These are phyloP conservation scores for Melanchra persicariae DNA, from an alignment of 2,888 invertebrate genomes.

Conservation along the genomic window DNA sequence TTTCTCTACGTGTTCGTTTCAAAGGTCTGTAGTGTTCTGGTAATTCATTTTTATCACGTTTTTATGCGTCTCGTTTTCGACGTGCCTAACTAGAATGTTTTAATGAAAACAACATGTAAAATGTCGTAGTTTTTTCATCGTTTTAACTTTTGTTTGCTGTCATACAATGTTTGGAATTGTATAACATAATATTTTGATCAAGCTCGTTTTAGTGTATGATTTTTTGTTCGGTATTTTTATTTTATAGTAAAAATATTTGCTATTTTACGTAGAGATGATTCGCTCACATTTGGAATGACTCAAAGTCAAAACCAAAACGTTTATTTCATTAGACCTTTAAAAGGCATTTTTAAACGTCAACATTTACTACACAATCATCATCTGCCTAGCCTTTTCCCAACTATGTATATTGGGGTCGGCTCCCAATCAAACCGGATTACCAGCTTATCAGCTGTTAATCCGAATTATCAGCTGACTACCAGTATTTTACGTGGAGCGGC, in stretches of 20 bases:
- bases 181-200: not conserved
- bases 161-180: slow-evolving; percentile 3
- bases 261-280: not conserved
- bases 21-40: not conserved
- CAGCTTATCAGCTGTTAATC: no score
- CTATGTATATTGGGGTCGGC: no score
- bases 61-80: slow-evolving; percentile 62
- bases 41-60: slow-evolving; percentile 65
- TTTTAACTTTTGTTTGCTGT: not conserved
- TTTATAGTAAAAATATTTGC: not conserved
- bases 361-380: no score
- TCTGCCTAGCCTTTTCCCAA: no score
- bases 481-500: no score
- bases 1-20: slow-evolving; percentile 1
- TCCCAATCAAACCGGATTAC: no score
- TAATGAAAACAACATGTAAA: slow-evolving; percentile 61
- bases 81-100: slow-evolving; percentile 66
- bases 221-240: not conserved
- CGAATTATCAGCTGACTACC: no score
- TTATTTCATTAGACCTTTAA: no score
- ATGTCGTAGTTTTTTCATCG: slow-evolving; percentile 15
- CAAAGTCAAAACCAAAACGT: no score
- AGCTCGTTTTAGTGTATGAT: not conserved
- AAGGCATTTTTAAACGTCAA: no score
- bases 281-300: not conserved